Conservation (phyloP, 2,888 invertebrate genomes). For the Salticus scenicus region DNA sequence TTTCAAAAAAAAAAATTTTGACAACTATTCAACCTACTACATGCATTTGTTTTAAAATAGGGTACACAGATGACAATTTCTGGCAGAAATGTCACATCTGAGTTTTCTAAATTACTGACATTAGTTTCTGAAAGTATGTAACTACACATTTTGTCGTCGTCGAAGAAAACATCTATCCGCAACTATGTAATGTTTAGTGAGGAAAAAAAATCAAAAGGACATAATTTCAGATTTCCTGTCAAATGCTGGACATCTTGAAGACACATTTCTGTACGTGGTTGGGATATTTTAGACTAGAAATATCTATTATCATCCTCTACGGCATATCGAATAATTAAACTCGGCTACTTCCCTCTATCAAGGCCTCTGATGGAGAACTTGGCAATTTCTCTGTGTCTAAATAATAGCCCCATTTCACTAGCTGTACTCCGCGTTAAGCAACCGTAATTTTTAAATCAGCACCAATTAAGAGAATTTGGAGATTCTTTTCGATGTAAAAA, state of each 20-base stretch:
- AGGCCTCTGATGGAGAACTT: background rate
- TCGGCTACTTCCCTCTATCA: background rate
- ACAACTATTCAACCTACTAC: too few species aligned
- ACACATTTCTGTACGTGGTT: background rate
- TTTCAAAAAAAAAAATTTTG: too few species aligned
- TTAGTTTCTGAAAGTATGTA: too few species aligned
- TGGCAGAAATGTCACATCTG: too few species aligned
- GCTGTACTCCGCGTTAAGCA: conserved; percentile 32
- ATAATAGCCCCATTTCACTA: background rate
- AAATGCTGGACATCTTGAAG: background rate
- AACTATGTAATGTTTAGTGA: background rate
- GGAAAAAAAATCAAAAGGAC: background rate
- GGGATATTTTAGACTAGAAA: background rate
- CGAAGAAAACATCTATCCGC: background rate
- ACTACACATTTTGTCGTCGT: background rate
- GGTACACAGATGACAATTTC: too few species aligned
- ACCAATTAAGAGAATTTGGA: conserved; percentile 42
- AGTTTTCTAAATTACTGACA: too few species aligned
- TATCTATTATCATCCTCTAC: background rate
- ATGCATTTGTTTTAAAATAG: too few species aligned
- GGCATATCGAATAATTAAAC: background rate
- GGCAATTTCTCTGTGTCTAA: background rate
- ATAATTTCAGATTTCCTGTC: background rate
- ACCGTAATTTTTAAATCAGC: conserved; percentile 45
- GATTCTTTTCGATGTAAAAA: background rate